Conservation (phyloP, 2,888 invertebrate genomes). For the Cacoxenus indagator region DNA sequence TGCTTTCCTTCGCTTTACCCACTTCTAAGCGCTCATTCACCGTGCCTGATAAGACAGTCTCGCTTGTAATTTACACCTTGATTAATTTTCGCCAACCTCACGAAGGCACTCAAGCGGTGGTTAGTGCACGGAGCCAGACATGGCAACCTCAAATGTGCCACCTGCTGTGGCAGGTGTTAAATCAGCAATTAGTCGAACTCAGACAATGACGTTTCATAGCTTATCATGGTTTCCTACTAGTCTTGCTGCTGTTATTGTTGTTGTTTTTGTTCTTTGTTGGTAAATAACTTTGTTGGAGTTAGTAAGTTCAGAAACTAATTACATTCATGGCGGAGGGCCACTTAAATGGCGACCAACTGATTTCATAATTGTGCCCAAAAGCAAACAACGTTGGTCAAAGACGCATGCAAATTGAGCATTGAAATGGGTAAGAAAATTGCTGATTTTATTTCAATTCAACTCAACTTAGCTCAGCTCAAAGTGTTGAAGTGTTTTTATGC, state of each 20-base stretch:
- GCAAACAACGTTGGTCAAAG: too few species aligned
- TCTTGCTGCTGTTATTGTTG: background rate
- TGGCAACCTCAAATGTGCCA: background rate
- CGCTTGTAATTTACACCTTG: conserved; percentile 16
- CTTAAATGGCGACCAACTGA: conserved; percentile 11
- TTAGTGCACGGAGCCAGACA: background rate
- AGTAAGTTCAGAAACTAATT: conserved; percentile 8
- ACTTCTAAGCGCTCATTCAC: background rate
- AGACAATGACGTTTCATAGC: background rate
- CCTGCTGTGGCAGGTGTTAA: conserved; percentile 5
- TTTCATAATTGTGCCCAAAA: conserved; percentile 11
- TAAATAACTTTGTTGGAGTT: background rate
- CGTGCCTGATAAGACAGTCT: background rate
- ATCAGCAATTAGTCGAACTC: conserved; percentile 13
- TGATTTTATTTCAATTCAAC: too few species aligned
- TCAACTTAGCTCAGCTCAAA: too few species aligned
- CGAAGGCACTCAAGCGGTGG: background rate
- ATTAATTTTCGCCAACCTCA: conserved; percentile 13
- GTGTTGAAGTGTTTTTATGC: too few species aligned
- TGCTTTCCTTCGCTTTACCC: too few species aligned
- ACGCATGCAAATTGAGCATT: background rate
- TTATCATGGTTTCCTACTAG: background rate
- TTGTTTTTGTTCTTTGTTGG: background rate
- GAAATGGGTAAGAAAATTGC: too few species aligned
- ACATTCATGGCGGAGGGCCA: conserved; percentile 2